Evolutionary conservation across 1,140 invertebrate species (phyloP), one percentile per base, ranked within the genome.

Genomic region (Popillia japonica): DNA sequence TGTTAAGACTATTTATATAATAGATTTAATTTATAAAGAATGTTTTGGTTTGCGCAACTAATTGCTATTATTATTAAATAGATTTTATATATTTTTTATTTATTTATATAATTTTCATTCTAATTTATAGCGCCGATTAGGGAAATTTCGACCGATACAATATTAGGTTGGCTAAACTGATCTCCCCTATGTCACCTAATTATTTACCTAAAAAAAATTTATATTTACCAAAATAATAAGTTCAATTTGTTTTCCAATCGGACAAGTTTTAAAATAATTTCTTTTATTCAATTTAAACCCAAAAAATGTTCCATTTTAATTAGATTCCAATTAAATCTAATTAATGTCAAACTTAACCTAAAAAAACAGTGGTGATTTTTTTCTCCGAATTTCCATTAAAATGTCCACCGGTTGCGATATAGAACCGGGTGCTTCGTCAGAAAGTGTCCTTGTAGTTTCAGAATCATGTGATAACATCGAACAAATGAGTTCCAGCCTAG

Each of bases 391-490:
- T 68, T 6, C 48, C 0, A 74, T n/a, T 74, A 81, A 78, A 75
- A 83, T 80, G 81, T 78, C 79, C 9, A 78, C 81, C 14, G 80
- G 61, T 78, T 77, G 83, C 9, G 84, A 85, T 72, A 78, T 84
- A 14, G 84, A 85, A 75, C 84, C 84, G 42, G 91, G 90, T 23
- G 90, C 90, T 75, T 89, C 89, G 7, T 81, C 85, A 10, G 92
- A 93, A 83, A 92, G 90, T 76, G 91, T 93, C 86, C 87, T 94
- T 34, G 89, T 93, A 20, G 91, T 92, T 8, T 91, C 91, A 7
- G 92, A 93, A 83, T 91, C 90, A 23, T 92, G 91, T 81, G 92
- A 94, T 81, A 92, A 93, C 79, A 91, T 92, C 81, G 91, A 92
- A 55, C 90, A 90, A 81, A 90, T 93, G 88, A 91, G 89, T 78